Conservation (phyloP, 1,140 invertebrate species). For the Ectropis grisescens region DNA sequence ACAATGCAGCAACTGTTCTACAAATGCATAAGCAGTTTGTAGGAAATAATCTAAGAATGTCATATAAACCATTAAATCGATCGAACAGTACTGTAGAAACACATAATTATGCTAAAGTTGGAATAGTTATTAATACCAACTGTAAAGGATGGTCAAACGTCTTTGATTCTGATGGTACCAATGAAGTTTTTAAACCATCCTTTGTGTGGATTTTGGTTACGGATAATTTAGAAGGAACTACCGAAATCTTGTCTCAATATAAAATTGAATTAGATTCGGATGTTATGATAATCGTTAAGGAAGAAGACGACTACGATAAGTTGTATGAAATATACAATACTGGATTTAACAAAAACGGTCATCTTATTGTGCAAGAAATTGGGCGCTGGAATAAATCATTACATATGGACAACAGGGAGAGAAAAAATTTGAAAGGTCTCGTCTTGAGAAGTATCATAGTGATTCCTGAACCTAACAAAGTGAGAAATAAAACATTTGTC, state of each 20-base stretch:
- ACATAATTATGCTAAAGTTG: constrained; percentile 15
- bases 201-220: constrained; percentile 26
- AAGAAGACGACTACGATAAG: constrained; percentile 1
- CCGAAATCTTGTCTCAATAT: constrained; percentile 17
- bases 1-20: too few species aligned
- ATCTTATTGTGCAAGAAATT: constrained; percentile 18
- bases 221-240: constrained; percentile 14
- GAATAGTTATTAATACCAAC: constrained; percentile 27
- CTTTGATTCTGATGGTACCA: constrained; percentile 8
- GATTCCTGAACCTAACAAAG: constrained; percentile 53
- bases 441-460: constrained; percentile 40
- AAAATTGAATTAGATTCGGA: constrained; percentile 37
- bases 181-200: constrained; percentile 8
- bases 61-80: too few species aligned
- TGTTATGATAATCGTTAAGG: constrained; percentile 22
- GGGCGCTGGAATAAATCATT: constrained; percentile 26
- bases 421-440: constrained; percentile 36
- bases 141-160: constrained; percentile 27
- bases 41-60: too few species aligned
- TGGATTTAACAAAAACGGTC: constrained; percentile 27
- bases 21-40: too few species aligned
- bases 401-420: constrained; percentile 10
- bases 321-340: constrained; percentile 39
- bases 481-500: constrained; percentile 63
- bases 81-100: too few species aligned